Evolutionary conservation across 2,113 vertebrate species (phyloP), one percentile per base, ranked within the genome.

Genomic region (Xiphophorus couchianus): DNA sequence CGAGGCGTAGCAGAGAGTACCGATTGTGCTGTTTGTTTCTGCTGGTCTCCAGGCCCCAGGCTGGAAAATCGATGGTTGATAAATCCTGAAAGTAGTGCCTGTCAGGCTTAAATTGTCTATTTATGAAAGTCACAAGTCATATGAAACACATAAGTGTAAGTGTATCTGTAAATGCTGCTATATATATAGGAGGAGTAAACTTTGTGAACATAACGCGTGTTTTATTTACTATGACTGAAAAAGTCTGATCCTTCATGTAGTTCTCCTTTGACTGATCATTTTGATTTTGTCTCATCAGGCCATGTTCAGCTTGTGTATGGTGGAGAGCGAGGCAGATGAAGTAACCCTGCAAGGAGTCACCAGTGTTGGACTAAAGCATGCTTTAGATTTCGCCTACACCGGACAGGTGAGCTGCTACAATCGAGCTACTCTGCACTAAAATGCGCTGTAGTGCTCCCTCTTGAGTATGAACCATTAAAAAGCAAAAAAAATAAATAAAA

Each of bases 281-380:
- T 82, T 71, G 79, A 0, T 4, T 79, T 10, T 86, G 71, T 88
- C 30, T 91, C 73, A 51, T 17, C 86, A 99, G 98, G 98, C 98
- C 77, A 99, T 99, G 98, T 99, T 99, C 94, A 99, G 98, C 89
- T 94, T 99, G 72, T 98, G 97, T 79, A 99, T 99, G 98, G 94
- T 98, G 93, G 98, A 99, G 92, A 99, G 98, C n/a, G 96, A 96
- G 88, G 97, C 97, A 2, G 97, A 99, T 58, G 97, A 99, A 82
- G 96, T 99, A 80, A 97, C 96, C 74, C 95, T 99, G 62, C 97
- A 96, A 33, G 98, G 98, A 42, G 96, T 98, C 89, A 98, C 98
- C 84, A 95, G 96, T 80, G 93, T 98, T 0, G 97, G 97, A 85
- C 94, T 99, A 86, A 98, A 97, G 91, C 96, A 98, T 66, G 97